These are phyloP conservation scores for Brachionus calyciflorus DNA, from an alignment of 1,140 invertebrate genomes.

Conservation along the genomic window DNA sequence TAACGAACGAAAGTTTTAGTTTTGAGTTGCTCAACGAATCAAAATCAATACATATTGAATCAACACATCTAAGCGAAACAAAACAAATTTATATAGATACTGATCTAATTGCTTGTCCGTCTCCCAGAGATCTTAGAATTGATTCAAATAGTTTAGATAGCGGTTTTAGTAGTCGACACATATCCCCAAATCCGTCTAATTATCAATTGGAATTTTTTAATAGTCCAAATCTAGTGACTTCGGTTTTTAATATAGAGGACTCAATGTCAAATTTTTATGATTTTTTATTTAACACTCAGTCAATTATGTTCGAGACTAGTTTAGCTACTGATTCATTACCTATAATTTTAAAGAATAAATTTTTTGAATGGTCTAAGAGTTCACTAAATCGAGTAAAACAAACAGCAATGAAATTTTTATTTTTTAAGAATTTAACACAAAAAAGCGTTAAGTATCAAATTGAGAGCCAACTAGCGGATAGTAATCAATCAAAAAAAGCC, in stretches of 20 bases:
- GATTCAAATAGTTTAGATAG: background rate
- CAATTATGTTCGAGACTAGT: background rate
- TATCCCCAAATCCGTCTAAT: background rate
- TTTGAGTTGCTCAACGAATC: background rate
- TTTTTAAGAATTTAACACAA: background rate
- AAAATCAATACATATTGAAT: background rate
- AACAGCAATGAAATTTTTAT: slow-evolving; percentile 16
- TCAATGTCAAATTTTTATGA: slow-evolving; percentile 22
- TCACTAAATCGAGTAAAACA: background rate
- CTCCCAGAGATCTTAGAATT: background rate
- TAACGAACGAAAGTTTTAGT: slow-evolving; percentile 10
- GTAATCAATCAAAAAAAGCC: background rate
- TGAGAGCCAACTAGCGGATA: background rate
- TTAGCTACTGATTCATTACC: background rate
- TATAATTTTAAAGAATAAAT: background rate
- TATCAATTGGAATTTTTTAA: background rate
- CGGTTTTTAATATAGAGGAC: background rate
- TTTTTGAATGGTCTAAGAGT: slow-evolving; percentile 7
- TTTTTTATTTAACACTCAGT: background rate
- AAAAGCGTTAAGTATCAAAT: background rate
- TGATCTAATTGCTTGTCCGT: background rate
- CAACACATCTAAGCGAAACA: background rate
- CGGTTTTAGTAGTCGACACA: background rate
- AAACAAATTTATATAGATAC: background rate
- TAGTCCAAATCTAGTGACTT: background rate